Percentiles rank a stretch among this genome's conserved stretches.
Conservation (phyloP, 2,888 invertebrate genomes). For the Caenorhabditis sp. region DNA sequence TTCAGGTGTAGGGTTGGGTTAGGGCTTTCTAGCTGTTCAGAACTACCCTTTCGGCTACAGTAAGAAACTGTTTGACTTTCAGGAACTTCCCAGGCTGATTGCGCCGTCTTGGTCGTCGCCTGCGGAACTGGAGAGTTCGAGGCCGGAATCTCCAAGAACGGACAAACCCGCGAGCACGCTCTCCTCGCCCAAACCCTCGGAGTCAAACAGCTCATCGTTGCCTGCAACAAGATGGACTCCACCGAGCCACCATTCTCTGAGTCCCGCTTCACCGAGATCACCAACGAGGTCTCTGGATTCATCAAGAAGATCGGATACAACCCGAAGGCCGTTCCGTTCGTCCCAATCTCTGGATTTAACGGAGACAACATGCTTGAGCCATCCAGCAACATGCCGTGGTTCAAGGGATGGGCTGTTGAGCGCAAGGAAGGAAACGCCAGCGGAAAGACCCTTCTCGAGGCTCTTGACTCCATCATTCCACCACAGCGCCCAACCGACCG, state of each 20-base stretch:
- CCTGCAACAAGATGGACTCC: conserved; percentile 99
- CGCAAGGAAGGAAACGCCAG: conserved; percentile 94
- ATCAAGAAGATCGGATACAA: conserved; percentile 99
- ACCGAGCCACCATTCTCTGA: conserved; percentile 97
- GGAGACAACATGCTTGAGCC: conserved; percentile 99
- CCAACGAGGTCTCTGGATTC: conserved; percentile 93
- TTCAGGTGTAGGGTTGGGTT: conserved; percentile 3
- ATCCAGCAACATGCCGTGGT: conserved; percentile 92
- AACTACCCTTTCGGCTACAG: neutral
- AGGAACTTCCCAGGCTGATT: conserved; percentile 86
- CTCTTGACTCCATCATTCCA: conserved; percentile 95
- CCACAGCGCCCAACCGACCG: conserved; percentile 96
- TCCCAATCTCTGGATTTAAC: conserved; percentile 99
- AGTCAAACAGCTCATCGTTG: conserved; percentile 98
- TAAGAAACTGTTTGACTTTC: conserved; percentile 11
- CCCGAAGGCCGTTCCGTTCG: conserved; percentile 95
- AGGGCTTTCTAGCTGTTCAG: conserved; percentile 85
- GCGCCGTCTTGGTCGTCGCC: conserved; percentile 97
- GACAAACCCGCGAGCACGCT: conserved; percentile 99
- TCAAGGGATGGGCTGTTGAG: conserved; percentile 95
- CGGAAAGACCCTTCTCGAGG: conserved; percentile 96
- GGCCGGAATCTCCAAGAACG: conserved; percentile 99
- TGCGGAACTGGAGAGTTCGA: conserved; percentile 99
- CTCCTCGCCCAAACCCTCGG: conserved; percentile 97
- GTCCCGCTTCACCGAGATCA: conserved; percentile 96